phyloP scores from a whole-genome alignment of 2,888 invertebrate genomes.

The Drosophila mimica region DNA sequence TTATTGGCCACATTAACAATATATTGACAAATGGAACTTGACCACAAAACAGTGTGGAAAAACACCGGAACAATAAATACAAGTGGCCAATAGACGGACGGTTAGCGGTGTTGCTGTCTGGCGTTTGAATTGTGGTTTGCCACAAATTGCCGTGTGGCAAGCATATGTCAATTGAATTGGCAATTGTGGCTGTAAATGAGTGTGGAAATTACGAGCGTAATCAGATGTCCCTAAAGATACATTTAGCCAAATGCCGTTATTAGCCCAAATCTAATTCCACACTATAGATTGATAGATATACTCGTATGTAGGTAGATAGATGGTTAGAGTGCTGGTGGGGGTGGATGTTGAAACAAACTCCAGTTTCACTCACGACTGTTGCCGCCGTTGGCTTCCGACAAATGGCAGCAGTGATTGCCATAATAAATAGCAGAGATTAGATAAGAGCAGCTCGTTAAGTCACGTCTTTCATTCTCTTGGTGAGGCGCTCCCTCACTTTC shows the following conservation, averaged over 20 bases:
- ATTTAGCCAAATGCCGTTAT: conserved; percentile 26
- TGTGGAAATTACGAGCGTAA: conserved; percentile 39
- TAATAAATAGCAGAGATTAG: conserved; percentile 55
- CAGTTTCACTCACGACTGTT: conserved; percentile 70
- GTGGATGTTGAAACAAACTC: conserved; percentile 57
- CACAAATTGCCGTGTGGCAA: conserved; percentile 30
- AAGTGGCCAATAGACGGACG: background rate
- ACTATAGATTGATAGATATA: conserved; percentile 19
- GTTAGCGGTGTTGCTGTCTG: background rate
- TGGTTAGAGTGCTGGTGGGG: conserved; percentile 8
- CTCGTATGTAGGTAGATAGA: background rate
- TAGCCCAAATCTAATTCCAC: conserved; percentile 21
- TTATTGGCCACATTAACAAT: background rate
- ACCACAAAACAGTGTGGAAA: background rate
- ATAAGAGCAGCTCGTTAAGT: conserved; percentile 54
- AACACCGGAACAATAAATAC: background rate
- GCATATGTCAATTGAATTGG: conserved; percentile 31
- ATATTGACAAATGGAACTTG: background rate
- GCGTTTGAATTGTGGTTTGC: conserved; percentile 1
- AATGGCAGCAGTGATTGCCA: conserved; percentile 58
- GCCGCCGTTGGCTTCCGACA: conserved; percentile 75
- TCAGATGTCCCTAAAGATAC: conserved; percentile 32
- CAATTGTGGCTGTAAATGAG: conserved; percentile 39
- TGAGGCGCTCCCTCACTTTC: conserved; percentile 14
- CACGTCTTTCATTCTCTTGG: conserved; percentile 21